A percentile compares a stretch with the other conserved stretches of the same genome.
phyloP scores from a whole-genome alignment of 2,888 invertebrate species.

The Drosophila fulvimacula region DNA sequence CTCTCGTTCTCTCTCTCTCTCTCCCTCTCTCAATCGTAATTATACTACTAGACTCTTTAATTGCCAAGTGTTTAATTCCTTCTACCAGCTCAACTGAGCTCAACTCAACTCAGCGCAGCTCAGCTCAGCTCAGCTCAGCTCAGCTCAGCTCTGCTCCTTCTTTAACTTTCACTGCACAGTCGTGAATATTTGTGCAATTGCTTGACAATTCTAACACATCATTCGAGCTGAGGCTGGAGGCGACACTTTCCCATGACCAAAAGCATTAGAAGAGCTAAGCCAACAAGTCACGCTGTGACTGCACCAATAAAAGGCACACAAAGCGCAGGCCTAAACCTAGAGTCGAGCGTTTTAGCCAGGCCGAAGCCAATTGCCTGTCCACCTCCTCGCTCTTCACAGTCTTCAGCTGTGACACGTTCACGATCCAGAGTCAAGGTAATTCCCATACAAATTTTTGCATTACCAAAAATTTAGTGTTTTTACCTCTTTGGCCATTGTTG shows the following conservation, averaged over 20 bases:
- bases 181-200: slow-evolving; percentile 36
- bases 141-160: neutral
- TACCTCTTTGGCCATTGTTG: slow-evolving; percentile 49
- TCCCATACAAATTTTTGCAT: slow-evolving; percentile 74
- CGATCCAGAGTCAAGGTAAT: slow-evolving; percentile 72
- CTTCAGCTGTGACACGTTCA: slow-evolving; percentile 48
- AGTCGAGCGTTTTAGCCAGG: slow-evolving; percentile 22
- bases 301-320: slow-evolving; percentile 70
- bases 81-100: neutral
- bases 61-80: neutral
- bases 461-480: slow-evolving; percentile 57
- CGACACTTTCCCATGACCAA: slow-evolving; percentile 76
- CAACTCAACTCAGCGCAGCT: neutral
- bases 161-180: slow-evolving; percentile 42
- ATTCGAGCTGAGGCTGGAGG: slow-evolving; percentile 8
- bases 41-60: neutral
- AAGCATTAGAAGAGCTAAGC: slow-evolving; percentile 59
- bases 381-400: slow-evolving; percentile 2
- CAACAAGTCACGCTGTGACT: slow-evolving; percentile 69
- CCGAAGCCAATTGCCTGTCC: slow-evolving; percentile 47
- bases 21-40: neutral
- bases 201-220: slow-evolving; percentile 56
- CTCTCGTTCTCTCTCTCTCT: too few species aligned
- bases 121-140: neutral
- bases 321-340: slow-evolving; percentile 34